Evolutionary conservation across 1,140 invertebrate species (phyloP).

Genomic region (Prorops nasuta): DNA sequence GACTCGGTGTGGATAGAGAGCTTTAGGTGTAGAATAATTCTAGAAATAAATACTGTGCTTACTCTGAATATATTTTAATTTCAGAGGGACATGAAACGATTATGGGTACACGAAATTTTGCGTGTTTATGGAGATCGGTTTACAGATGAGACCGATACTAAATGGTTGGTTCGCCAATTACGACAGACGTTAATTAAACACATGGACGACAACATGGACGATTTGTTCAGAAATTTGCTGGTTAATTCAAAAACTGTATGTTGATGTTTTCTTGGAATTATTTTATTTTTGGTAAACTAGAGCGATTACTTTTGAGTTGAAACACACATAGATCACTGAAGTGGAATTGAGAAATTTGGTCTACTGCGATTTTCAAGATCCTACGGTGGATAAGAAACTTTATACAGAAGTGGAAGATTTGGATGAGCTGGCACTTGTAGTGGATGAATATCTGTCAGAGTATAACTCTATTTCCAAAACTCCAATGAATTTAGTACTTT

Average conservation of each 20-base stretch:
- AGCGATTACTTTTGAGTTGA: not conserved
- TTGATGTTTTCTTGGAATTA: not conserved
- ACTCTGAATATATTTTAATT: not conserved
- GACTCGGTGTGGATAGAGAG: too few relatives aligned
- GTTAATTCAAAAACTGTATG: slow-evolving; percentile 23
- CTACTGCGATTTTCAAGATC: slow-evolving; percentile 94
- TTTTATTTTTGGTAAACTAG: not conserved
- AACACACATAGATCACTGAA: slow-evolving; percentile 65
- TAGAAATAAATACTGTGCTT: not conserved
- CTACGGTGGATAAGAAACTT: slow-evolving; percentile 81
- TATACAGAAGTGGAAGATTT: slow-evolving; percentile 87
- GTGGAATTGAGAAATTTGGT: slow-evolving; percentile 81
- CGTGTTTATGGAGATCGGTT: slow-evolving; percentile 93
- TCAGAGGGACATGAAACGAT: slow-evolving; percentile 73
- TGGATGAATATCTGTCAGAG: slow-evolving; percentile 86
- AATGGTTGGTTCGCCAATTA: slow-evolving; percentile 74
- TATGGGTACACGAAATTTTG: slow-evolving; percentile 94
- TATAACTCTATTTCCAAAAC: slow-evolving; percentile 97
- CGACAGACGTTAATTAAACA: slow-evolving; percentile 59
- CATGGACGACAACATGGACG: slow-evolving; percentile 55
- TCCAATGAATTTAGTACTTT: slow-evolving; percentile 94
- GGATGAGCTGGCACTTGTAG: slow-evolving; percentile 73
- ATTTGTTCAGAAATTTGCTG: slow-evolving; percentile 51
- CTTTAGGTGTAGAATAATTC: too few relatives aligned
- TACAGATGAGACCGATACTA: slow-evolving; percentile 77